These are phyloP conservation scores for Metallyticus violacea DNA, from an alignment of 2,888 invertebrate genomes.

Conservation along the genomic window DNA sequence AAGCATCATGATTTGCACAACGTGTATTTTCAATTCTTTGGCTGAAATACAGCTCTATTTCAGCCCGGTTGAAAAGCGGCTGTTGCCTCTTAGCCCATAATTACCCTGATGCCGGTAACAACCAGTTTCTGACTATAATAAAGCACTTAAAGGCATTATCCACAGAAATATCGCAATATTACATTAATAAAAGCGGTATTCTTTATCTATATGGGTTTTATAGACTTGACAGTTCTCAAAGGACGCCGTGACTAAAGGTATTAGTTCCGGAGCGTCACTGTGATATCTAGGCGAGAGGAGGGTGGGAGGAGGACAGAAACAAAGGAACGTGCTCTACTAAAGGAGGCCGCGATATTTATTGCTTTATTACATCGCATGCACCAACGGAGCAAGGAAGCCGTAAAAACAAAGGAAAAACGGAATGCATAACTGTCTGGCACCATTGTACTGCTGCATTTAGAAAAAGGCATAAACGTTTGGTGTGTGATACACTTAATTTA, in stretches of 20 bases:
- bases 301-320: no score
- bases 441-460: background rate
- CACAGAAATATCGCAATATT: background rate
- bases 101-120: background rate
- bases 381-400: background rate
- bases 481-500: no score
- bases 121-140: background rate
- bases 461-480: no score
- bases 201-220: background rate
- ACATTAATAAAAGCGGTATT: no score
- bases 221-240: background rate
- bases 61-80: no score
- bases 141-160: background rate
- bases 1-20: no score
- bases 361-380: background rate
- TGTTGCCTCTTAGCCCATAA: no score
- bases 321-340: background rate
- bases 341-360: background rate
- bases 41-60: no score
- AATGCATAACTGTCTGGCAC: background rate
- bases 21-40: no score
- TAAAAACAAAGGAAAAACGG: background rate
- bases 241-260: background rate
- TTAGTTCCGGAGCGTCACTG: no score
- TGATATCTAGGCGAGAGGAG: no score